Conservation (phyloP, 2,888 invertebrate species). For the Volucella inflata region DNA sequence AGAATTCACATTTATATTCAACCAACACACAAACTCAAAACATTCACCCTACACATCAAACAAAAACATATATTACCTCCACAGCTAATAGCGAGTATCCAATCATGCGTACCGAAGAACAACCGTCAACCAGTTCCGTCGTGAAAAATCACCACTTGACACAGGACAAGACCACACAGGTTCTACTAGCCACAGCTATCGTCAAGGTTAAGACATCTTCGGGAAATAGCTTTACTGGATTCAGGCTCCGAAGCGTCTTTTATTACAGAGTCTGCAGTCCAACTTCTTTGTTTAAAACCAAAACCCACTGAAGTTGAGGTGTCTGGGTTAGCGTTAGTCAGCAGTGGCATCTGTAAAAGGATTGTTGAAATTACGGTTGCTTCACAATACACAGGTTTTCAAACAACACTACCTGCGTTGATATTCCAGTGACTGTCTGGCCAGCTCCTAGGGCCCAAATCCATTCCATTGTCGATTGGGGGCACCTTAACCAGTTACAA, state of each 20-base stretch:
- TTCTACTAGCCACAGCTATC: conserved; percentile 35
- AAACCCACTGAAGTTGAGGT: conserved; percentile 28
- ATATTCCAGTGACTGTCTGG: no score
- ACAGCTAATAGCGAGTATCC: not conserved
- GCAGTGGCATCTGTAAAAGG: conserved; percentile 33
- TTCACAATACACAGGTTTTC: no score
- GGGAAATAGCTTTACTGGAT: conserved; percentile 27
- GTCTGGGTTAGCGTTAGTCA: conserved; percentile 45
- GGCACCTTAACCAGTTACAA: no score
- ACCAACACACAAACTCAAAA: no score
- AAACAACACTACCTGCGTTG: conserved; percentile 18
- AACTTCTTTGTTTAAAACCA: conserved; percentile 19
- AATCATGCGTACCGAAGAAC: not conserved
- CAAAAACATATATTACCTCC: not conserved
- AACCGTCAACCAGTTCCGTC: not conserved
- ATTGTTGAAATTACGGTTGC: no score
- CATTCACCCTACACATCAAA: no score
- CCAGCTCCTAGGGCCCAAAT: no score
- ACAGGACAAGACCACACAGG: conserved; percentile 18
- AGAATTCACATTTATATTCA: no score
- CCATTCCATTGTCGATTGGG: no score
- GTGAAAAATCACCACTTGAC: conserved; percentile 9
- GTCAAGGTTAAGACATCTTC: conserved; percentile 21
- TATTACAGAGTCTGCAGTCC: conserved; percentile 29
- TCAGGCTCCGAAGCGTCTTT: conserved; percentile 42